These are phyloP conservation scores for Rhabdomys pumilio DNA, from an alignment of 2,797 vertebrate species.

Conservation along the genomic window DNA sequence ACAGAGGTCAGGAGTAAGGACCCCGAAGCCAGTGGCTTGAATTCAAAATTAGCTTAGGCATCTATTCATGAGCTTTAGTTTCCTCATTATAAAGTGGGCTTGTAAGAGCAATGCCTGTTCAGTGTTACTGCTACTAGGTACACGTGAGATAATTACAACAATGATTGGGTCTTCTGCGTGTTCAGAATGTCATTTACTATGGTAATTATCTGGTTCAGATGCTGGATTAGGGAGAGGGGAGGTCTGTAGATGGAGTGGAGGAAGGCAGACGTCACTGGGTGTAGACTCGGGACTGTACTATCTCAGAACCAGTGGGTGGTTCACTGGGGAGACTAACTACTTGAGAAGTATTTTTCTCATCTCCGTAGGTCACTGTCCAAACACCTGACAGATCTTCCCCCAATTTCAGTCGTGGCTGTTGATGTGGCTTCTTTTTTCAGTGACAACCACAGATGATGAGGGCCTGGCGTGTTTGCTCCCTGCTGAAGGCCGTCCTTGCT, in stretches of 20 bases:
- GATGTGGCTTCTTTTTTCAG: constrained; percentile 33
- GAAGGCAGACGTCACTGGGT: background rate
- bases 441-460: background rate
- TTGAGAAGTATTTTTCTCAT: background rate
- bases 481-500: background rate
- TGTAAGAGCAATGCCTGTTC: background rate
- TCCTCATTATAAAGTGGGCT: background rate
- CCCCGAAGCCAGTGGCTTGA: background rate
- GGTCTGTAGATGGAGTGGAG: background rate
- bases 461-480: background rate
- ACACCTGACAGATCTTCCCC: background rate
- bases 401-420: background rate
- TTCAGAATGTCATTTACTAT: background rate
- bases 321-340: background rate
- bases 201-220: background rate
- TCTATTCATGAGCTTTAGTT: background rate
- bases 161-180: background rate
- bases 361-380: background rate
- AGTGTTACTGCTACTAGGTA: background rate
- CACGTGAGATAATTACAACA: background rate
- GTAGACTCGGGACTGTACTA: background rate
- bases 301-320: background rate
- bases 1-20: background rate
- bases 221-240: background rate
- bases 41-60: background rate